These are phyloP conservation scores for Metalampra italica DNA, from an alignment of 2,888 invertebrate genomes.

Conservation along the genomic window DNA sequence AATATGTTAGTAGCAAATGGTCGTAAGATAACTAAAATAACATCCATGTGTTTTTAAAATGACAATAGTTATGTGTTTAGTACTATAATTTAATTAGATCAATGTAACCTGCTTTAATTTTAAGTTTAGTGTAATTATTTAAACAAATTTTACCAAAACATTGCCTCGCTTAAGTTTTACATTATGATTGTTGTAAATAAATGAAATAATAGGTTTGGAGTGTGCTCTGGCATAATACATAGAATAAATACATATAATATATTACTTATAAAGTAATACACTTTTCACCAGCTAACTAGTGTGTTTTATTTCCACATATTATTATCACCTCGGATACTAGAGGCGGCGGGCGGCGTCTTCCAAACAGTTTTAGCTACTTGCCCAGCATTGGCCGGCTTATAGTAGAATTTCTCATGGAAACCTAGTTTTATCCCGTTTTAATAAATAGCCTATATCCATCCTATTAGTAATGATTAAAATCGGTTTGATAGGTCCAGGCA, in stretches of 20 bases:
- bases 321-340: background rate
- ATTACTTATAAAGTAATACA: slow-evolving; percentile 54
- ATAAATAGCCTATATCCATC: too few species aligned
- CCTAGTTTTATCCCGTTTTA: too few species aligned
- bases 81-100: slow-evolving; percentile 14
- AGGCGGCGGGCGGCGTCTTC: too few species aligned
- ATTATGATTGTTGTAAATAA: slow-evolving; percentile 59
- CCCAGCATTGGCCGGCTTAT: too few species aligned
- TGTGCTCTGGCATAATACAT: slow-evolving; percentile 71
- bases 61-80: slow-evolving; percentile 18
- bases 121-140: slow-evolving; percentile 49
- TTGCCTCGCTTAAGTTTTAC: slow-evolving; percentile 74
- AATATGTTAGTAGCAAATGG: too few species aligned
- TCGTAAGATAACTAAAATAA: background rate
- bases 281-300: slow-evolving; percentile 61
- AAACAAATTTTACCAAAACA: slow-evolving; percentile 73
- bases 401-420: too few species aligned
- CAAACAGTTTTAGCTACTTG: too few species aligned
- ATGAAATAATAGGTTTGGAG: slow-evolving; percentile 51
- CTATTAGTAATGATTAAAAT: too few species aligned
- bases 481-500: too few species aligned
- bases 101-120: background rate
- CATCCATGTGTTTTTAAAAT: background rate
- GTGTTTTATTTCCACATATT: slow-evolving; percentile 22
- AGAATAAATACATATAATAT: slow-evolving; percentile 28